phyloP scores from a whole-genome alignment of 2,797 vertebrate genomes.

The Apogon talboti region DNA sequence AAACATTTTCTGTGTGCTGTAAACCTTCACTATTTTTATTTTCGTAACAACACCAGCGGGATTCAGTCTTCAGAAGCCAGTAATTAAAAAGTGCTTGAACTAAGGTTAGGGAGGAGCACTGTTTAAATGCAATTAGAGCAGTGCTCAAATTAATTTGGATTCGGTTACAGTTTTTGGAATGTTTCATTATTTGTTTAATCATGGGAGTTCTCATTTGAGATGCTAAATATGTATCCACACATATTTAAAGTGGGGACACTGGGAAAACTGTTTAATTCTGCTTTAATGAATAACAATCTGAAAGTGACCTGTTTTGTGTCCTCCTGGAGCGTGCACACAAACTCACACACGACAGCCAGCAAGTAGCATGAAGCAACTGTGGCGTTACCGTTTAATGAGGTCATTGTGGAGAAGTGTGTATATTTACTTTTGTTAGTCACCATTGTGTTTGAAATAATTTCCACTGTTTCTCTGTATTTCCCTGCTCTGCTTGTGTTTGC shows the following conservation, averaged over 20 bases:
- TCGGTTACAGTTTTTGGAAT: conserved; percentile 80
- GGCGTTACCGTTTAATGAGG: conserved; percentile 21
- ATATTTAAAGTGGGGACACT: conserved; percentile 60
- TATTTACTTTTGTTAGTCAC: conserved; percentile 45
- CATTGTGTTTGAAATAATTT: conserved; percentile 58
- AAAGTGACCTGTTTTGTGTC: conserved; percentile 72
- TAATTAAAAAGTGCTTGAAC: conserved; percentile 82
- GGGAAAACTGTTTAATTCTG: conserved; percentile 68
- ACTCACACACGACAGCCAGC: conserved; percentile 1
- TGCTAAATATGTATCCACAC: conserved; percentile 72
- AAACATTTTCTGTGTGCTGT: conserved; percentile 62
- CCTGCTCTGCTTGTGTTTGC: conserved; percentile 24
- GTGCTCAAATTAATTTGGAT: conserved; percentile 81
- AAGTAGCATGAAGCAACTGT: conserved; percentile 29
- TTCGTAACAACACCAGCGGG: conserved; percentile 71
- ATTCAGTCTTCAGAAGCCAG: conserved; percentile 71
- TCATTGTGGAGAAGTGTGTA: conserved; percentile 52
- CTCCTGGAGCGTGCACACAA: not conserved
- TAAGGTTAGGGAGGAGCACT: conserved; percentile 82
- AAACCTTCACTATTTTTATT: conserved; percentile 79
- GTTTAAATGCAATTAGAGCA: conserved; percentile 85
- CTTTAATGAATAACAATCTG: conserved; percentile 71
- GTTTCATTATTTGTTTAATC: conserved; percentile 84
- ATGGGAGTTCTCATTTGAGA: conserved; percentile 78
- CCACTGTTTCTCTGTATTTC: conserved; percentile 41